phyloP scores from a whole-genome alignment of 2,797 vertebrate species.

The Apodemus agrarius region DNA sequence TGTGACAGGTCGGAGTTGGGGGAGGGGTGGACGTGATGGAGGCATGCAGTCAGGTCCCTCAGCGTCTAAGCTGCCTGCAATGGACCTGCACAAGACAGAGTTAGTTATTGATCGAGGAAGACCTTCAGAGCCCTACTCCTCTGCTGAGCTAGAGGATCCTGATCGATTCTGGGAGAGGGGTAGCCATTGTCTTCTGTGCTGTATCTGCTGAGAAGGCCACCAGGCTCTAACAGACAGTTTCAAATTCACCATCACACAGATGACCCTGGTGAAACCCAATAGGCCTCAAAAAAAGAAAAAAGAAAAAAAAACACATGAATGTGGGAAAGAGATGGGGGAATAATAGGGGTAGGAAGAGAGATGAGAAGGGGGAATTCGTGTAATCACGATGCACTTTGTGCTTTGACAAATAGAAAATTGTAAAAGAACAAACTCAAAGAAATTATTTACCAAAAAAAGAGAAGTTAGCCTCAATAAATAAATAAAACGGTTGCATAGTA shows the following conservation, averaged over 20 bases:
- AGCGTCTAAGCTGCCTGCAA: background rate
- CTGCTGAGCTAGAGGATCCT: too few species aligned
- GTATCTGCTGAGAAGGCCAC: too few species aligned
- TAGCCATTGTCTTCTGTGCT: background rate
- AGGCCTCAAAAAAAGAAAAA: too few species aligned
- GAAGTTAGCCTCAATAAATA: background rate
- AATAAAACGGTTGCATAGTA: background rate
- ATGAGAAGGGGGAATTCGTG: background rate
- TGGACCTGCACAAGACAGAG: background rate
- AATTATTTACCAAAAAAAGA: too few species aligned
- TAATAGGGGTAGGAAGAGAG: background rate
- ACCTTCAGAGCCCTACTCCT: background rate
- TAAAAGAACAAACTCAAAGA: background rate
- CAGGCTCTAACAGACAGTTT: background rate
- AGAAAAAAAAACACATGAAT: too few species aligned
- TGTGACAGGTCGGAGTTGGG: too few species aligned
- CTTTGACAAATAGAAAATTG: background rate
- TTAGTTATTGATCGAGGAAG: background rate
- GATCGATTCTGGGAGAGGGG: background rate
- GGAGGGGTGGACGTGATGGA: background rate
- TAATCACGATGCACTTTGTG: background rate
- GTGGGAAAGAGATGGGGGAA: too few species aligned
- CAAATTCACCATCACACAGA: background rate
- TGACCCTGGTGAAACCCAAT: background rate
- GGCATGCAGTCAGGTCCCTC: background rate